Conservation (phyloP, 2,888 invertebrate species). For the Nemotelus pantherinus region DNA sequence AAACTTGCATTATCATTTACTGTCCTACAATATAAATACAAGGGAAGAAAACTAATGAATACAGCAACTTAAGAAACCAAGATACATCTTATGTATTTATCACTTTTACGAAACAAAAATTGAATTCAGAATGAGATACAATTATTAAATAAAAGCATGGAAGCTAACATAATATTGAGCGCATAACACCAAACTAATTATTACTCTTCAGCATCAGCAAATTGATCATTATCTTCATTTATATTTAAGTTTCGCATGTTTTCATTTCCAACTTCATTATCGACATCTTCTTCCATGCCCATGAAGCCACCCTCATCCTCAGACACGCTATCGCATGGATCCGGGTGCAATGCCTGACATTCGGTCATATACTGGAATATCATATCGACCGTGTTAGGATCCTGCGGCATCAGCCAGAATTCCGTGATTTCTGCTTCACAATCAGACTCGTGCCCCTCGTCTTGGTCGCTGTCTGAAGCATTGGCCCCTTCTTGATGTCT, state of each 20-base stretch:
- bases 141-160: too few relatives aligned
- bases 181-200: constrained; percentile 5
- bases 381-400: constrained; percentile 70
- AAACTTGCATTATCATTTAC: too few relatives aligned
- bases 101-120: too few relatives aligned
- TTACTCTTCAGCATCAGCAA: constrained; percentile 62
- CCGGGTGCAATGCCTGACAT: constrained; percentile 84
- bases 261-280: constrained; percentile 55
- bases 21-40: too few relatives aligned
- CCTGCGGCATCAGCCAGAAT: constrained; percentile 76
- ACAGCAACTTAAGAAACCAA: too few relatives aligned
- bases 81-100: too few relatives aligned
- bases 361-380: constrained; percentile 80
- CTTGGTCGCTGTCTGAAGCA: constrained; percentile 55
- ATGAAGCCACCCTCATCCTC: constrained; percentile 61
- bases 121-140: too few relatives aligned
- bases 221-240: constrained; percentile 59
- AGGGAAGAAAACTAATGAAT: too few relatives aligned
- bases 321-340: constrained; percentile 71
- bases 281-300: constrained; percentile 58
- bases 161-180: too few relatives aligned
- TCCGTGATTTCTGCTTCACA: constrained; percentile 71
- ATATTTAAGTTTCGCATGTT: constrained; percentile 62
- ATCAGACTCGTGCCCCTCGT: constrained; percentile 58
- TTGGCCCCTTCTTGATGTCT: constrained; percentile 49